A percentile compares a stretch with the other conserved stretches of the same genome.
Evolutionary conservation across 2,113 vertebrate genomes (phyloP).

Genomic region (Chionis minor): DNA sequence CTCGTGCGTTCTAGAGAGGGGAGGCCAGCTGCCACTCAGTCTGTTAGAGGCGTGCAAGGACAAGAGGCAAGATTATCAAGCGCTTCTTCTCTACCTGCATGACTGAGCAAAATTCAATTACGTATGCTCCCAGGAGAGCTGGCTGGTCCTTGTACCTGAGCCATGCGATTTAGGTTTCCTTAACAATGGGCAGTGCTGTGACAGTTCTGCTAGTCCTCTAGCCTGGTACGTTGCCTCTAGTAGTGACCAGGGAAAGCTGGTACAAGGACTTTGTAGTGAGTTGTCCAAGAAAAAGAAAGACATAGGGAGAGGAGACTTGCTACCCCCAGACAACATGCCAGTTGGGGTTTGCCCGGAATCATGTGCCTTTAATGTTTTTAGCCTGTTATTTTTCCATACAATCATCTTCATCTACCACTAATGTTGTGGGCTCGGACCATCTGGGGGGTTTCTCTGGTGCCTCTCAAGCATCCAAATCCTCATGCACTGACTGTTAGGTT

Average conservation of each 20-base stretch:
- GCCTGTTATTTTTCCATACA: neutral
- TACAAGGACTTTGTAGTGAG: neutral
- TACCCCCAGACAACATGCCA: neutral
- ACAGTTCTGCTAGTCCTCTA: neutral
- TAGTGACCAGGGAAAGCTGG: neutral
- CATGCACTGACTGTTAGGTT: neutral
- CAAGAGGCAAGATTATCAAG: neutral
- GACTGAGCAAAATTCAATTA: neutral
- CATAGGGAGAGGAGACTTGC: neutral
- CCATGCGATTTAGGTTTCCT: neutral
- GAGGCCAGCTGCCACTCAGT: neutral
- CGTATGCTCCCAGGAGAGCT: neutral
- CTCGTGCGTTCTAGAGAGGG: neutral
- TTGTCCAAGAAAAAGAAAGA: neutral
- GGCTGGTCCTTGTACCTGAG: neutral
- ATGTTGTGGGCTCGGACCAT: neutral
- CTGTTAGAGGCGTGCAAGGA: neutral
- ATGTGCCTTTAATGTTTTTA: neutral
- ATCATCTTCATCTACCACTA: neutral
- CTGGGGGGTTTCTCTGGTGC: neutral
- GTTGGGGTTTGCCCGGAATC: neutral
- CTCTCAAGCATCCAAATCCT: neutral
- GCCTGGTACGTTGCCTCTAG: neutral
- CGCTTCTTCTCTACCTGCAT: neutral
- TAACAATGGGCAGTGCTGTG: fast-evolving